These are phyloP conservation scores for Epinephelus coioides DNA, from an alignment of 2,797 vertebrate species.

Conservation along the genomic window DNA sequence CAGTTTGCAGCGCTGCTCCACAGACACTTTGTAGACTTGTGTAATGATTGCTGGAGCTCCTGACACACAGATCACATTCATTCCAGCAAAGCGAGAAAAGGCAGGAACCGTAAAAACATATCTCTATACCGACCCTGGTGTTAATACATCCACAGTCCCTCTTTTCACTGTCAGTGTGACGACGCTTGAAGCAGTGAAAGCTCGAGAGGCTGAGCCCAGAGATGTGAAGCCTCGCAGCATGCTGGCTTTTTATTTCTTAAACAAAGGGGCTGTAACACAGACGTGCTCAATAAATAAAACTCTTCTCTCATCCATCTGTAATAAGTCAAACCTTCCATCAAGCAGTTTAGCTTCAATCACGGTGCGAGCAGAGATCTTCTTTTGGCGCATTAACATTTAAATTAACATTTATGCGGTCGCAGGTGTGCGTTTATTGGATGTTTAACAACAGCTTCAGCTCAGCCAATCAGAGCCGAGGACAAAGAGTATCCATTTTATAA, in stretches of 20 bases:
- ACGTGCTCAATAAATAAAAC: constrained; percentile 9
- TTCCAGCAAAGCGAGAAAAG: constrained; percentile 29
- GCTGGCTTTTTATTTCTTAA: constrained; percentile 17
- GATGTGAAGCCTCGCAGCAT: constrained; percentile 16
- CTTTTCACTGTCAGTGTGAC: constrained; percentile 24
- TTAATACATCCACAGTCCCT: background rate
- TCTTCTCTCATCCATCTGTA: background rate
- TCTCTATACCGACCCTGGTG: background rate
- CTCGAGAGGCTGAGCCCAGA: constrained; percentile 20
- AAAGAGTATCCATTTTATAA: constrained; percentile 51
- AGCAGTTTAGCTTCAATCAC: constrained; percentile 20
- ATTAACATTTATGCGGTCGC: constrained; percentile 62
- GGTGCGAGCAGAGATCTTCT: constrained; percentile 2
- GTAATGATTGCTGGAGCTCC: constrained; percentile 48
- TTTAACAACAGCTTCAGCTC: constrained; percentile 54
- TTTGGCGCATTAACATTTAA: constrained; percentile 66
- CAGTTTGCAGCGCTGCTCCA: constrained; percentile 48
- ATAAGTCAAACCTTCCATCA: constrained; percentile 29
- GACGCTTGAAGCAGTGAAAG: constrained; percentile 9
- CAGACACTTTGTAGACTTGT: constrained; percentile 25
- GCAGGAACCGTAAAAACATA: background rate
- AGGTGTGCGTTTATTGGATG: constrained; percentile 70
- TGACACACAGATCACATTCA: constrained; percentile 35
- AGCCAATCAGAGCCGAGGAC: constrained; percentile 60
- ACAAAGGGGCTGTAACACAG: constrained; percentile 14